Base-by-base conservation (phyloP, 2,797 vertebrate species). In the Margarornis squamiger region DNA sequence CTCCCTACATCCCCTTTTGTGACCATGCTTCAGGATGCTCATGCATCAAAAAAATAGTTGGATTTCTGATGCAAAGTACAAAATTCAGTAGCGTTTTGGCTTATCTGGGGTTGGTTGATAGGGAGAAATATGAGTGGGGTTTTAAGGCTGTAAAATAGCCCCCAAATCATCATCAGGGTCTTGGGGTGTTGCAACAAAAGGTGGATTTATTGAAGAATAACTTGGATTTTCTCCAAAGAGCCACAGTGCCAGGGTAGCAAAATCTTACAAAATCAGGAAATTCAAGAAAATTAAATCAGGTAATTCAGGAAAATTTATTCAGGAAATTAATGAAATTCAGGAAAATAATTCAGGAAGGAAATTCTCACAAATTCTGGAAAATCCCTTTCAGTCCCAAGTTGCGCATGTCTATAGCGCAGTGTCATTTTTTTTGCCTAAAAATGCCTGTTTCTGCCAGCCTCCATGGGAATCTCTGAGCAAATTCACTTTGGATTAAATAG, bases 11-110 rank as follows among this genome's bases (percentile, higher is more conserved):
- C 17, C 41, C 16, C 1, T 14, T 51, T 48, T 46, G 7, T 6
- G 7, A 48, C 21, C 1, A 3, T 0, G 0, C 8, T 0, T 23
- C 7, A 7, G 54, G 36, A 38, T 52, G 13, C 5, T 49, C 0
- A 0, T 5, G 30, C 8, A 1, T 45, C 41, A 22, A 46, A 55
- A 54, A 70, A 38, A 9, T 2, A 0, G 2, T 2, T 10, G 46
- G 9, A 15, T 67, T 92, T 80, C 3, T 82, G 43, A 36, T 17
- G 63, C 5, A 7, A 43, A 49, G 13, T 8, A 4, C 32, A 51
- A 21, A 38, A 73, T 88, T 68, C 10, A 1, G 9, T 34, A 68
- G 41, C 43, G 9, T 19, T 90, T 76, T 23, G 83, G 30, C 6
- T 84, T 39, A 2, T 15, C 19, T 30, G 30, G 38, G 21, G 2